Evolutionary conservation across 2,797 vertebrate genomes (phyloP), one percentile per base, ranked within the genome.

Genomic region (Danio choprae): DNA sequence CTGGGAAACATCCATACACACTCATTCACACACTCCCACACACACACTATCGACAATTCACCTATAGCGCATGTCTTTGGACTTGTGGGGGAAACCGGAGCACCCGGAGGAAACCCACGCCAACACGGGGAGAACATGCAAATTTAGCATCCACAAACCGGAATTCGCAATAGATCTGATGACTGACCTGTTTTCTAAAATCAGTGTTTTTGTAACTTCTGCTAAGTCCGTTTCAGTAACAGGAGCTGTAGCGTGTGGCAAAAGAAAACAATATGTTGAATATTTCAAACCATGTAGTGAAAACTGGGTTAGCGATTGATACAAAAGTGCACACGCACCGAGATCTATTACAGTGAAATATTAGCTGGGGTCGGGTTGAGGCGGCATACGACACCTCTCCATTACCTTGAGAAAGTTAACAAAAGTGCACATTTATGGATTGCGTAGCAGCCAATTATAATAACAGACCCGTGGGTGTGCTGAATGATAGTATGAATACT

Each of bases 281-380:
- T 80, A 80, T 80, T 73, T 63, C 40, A 59, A 79, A 55, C 6
- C 70, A 64, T 80, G 48, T 8, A 8, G 44, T 69, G 65, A 77
- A 79, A 78, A 79, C 38, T 80, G 59, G 68, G 77, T 65, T 80
- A 55, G 40, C 6, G 15, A 78, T 68, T 78, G 44, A 78, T 70
- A 60, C 16, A 48, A 75, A 48, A 46, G 64, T 40, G 29, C 41
- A 22, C 41, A 22, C 7, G 13, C 55, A 76, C 60, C 40, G 11
- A 38, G 69, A 80, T 72, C 59, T 53, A 16, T 73, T 73, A 63
- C 50, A 36, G 20, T 56, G 67, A 79, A 63, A 70, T 79, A 62
- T 79, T 70, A 71, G 67, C 67, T 71, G 2, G 36, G 56, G 36
- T 29, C 15, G n/a, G 53, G 53, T 84, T 77, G 78, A 63, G 55